phyloP scores from a whole-genome alignment of 2,888 invertebrate genomes.

The Dilophus febrilis region DNA sequence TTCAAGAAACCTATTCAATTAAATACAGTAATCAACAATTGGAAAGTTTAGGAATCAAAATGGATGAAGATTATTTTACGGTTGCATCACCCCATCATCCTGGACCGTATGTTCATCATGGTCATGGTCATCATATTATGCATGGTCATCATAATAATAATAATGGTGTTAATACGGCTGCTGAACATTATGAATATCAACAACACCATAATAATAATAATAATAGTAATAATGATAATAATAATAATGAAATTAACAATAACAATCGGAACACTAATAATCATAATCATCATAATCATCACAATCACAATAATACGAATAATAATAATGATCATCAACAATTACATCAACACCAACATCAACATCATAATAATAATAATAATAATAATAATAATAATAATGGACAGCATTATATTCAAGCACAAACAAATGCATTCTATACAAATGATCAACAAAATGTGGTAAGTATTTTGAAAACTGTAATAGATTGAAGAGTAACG shows the following conservation, averaged over 20 bases:
- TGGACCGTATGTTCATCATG: neutral
- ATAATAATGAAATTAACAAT: conserved; percentile 36
- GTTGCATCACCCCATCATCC: conserved; percentile 30
- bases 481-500: too few relatives aligned
- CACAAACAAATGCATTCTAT: conserved; percentile 9
- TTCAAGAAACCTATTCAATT: conserved; percentile 75
- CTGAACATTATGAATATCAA: conserved; percentile 24
- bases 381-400: neutral
- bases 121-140: conserved; percentile 18
- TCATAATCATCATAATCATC: conserved; percentile 13
- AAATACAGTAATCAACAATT: conserved; percentile 47
- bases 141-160: conserved; percentile 33
- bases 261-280: conserved; percentile 14
- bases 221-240: neutral
- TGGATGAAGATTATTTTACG: conserved; percentile 75
- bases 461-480: conserved; percentile 18
- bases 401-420: neutral
- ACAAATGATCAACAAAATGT: conserved; percentile 16
- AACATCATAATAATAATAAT: neutral
- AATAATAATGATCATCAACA: neutral
- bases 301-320: conserved; percentile 18
- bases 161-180: too few relatives aligned
- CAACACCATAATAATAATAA: conserved; percentile 15
- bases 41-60: conserved; percentile 51
- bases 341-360: neutral